These are phyloP conservation scores for Trachelus tabidus DNA, from an alignment of 2,888 invertebrate species.

Conservation along the genomic window DNA sequence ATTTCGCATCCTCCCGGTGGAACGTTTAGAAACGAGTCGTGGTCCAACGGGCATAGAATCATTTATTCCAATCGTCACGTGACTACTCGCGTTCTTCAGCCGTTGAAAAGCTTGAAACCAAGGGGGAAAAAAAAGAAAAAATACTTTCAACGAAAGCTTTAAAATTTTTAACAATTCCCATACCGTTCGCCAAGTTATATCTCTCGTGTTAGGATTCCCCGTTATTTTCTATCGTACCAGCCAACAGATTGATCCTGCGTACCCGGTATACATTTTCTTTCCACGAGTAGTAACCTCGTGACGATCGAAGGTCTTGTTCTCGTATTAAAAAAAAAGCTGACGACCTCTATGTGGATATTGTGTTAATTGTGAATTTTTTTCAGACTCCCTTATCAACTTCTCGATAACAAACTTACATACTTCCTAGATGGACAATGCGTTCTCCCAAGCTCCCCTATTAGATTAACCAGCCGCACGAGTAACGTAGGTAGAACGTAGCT, in stretches of 20 bases:
- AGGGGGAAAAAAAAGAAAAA: background rate
- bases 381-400: background rate
- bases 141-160: background rate
- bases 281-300: too few species aligned
- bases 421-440: background rate
- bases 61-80: background rate
- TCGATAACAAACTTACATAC: too few species aligned
- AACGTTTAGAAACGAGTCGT: background rate
- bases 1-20: background rate
- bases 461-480: background rate
- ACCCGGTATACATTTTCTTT: background rate
- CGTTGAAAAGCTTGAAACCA: background rate
- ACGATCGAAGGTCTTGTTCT: background rate
- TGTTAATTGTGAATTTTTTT: background rate
- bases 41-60: background rate
- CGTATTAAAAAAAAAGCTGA: background rate
- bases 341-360: background rate
- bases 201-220: background rate
- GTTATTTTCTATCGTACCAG: background rate
- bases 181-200: background rate
- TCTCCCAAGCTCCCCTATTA: background rate
- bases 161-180: background rate
- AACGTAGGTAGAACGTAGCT: background rate
- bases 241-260: background rate
- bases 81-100: background rate